Percentiles rank a stretch among this genome's conserved stretches.
Evolutionary conservation across 1,140 invertebrate genomes (phyloP).

Genomic region (Cydia strobilella): DNA sequence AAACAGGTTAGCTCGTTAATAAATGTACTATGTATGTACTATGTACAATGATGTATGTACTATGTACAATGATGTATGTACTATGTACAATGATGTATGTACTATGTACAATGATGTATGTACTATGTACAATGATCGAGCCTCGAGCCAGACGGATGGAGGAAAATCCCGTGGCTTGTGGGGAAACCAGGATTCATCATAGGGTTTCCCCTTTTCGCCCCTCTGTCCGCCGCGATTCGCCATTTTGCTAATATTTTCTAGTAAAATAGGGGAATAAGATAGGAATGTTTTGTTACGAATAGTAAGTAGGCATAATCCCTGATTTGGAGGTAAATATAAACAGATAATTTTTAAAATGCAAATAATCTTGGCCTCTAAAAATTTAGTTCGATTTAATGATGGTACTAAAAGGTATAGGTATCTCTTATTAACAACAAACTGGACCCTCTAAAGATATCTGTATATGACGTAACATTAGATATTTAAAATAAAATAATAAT

Average conservation of each 20-base stretch:
- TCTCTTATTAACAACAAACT: background rate
- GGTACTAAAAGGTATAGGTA: background rate
- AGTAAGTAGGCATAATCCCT: too few relatives aligned
- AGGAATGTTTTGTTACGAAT: too few relatives aligned
- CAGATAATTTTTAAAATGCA: too few relatives aligned
- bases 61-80: constrained; percentile 31
- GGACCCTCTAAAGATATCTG: background rate
- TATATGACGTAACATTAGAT: background rate
- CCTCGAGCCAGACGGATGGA: background rate
- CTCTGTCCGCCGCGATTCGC: background rate
- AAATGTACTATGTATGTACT: background rate
- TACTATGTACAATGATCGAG: constrained; percentile 24
- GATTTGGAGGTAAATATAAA: too few relatives aligned
- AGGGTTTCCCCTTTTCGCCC: constrained; percentile 62
- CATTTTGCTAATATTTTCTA: background rate
- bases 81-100: constrained; percentile 31
- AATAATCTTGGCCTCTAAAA: background rate
- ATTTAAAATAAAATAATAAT: background rate
- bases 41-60: constrained; percentile 30
- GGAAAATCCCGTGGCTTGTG: constrained; percentile 41
- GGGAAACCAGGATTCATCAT: constrained; percentile 57
- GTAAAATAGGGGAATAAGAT: too few relatives aligned
- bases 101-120: constrained; percentile 30
- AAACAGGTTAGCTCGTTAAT: too few relatives aligned
- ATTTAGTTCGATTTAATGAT: background rate